Conservation (phyloP, 2,797 vertebrate species). For the Pygocentrus nattereri region DNA sequence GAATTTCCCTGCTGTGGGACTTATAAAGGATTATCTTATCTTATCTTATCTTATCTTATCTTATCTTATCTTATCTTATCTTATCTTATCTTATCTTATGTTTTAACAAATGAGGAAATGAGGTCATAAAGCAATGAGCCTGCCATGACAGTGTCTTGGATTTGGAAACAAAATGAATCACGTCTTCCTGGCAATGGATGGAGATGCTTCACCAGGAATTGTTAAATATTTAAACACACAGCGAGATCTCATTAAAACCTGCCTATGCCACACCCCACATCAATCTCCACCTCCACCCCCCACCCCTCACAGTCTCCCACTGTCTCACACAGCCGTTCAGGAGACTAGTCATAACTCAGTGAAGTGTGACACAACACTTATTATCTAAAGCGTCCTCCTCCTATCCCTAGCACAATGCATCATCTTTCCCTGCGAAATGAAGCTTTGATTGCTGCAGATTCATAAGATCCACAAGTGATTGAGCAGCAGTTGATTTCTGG, state of each 20-base stretch:
- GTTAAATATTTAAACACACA: slow-evolving; percentile 87
- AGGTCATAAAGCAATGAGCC: slow-evolving; percentile 32
- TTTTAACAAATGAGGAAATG: slow-evolving; percentile 7
- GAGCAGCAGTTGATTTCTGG: slow-evolving; percentile 74
- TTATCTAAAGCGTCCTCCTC: slow-evolving; percentile 77
- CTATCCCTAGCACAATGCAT: slow-evolving; percentile 75
- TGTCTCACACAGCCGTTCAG: slow-evolving; percentile 57
- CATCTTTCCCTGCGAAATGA: slow-evolving; percentile 77
- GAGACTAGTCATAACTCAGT: slow-evolving; percentile 77
- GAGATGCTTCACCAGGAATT: slow-evolving; percentile 77
- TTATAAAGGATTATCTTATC: no score
- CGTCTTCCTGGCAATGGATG: slow-evolving; percentile 75
- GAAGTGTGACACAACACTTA: slow-evolving; percentile 84
- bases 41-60: no score
- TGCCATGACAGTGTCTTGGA: slow-evolving; percentile 57
- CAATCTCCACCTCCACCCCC: slow-evolving; percentile 47
- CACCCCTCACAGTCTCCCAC: slow-evolving; percentile 29
- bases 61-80: no score
- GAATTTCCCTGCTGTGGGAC: no score
- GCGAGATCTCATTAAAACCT: slow-evolving; percentile 84
- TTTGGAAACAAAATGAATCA: slow-evolving; percentile 65
- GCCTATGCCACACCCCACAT: slow-evolving; percentile 72
- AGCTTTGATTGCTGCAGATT: slow-evolving; percentile 73
- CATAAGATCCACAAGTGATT: slow-evolving; percentile 72
- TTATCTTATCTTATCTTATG: no score